A percentile compares a stretch with the other conserved stretches of the same genome.
Conservation (phyloP, 2,797 vertebrate species). For the Fundulus diaphanus region DNA sequence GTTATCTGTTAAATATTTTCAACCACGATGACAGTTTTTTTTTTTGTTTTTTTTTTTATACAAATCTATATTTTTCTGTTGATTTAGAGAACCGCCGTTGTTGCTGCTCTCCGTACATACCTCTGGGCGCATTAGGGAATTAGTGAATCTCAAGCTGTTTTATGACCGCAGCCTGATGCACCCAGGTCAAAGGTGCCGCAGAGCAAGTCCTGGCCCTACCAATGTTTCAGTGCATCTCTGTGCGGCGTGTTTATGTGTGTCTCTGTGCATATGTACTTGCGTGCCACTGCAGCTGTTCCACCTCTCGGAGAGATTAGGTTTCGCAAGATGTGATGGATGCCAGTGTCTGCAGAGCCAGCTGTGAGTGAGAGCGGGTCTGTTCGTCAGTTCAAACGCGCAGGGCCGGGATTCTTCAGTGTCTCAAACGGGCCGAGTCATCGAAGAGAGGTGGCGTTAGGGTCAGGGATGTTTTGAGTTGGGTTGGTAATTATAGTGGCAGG, state of each 20-base stretch:
- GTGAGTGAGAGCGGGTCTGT: slow-evolving; percentile 53
- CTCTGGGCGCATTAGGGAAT: slow-evolving; percentile 18
- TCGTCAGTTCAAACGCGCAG: slow-evolving; percentile 36
- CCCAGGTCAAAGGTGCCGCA: slow-evolving; percentile 62
- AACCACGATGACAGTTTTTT: background rate
- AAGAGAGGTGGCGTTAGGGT: slow-evolving; percentile 57
- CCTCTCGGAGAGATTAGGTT: slow-evolving; percentile 74
- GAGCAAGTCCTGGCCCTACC: slow-evolving; percentile 60
- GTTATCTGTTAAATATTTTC: background rate
- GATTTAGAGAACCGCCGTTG: background rate
- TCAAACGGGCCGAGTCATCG: slow-evolving; percentile 27
- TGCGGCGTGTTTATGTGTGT: slow-evolving; percentile 25
- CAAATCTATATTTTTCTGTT: too few relatives aligned
- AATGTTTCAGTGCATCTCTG: slow-evolving; percentile 50
- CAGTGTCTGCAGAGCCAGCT: slow-evolving; percentile 71
- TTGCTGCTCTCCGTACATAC: background rate
- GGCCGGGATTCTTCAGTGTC: slow-evolving; percentile 26
- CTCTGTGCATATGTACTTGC: slow-evolving; percentile 22
- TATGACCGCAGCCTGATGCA: slow-evolving; percentile 45
- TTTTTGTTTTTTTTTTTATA: background rate
- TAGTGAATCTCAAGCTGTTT: slow-evolving; percentile 53
- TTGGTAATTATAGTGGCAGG: slow-evolving; percentile 68
- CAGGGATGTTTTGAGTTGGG: slow-evolving; percentile 57
- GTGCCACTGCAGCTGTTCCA: slow-evolving; percentile 73
- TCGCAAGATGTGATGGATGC: slow-evolving; percentile 78